phyloP scores from a whole-genome alignment of 2,888 invertebrate genomes.

The Slavum lentiscoides region DNA sequence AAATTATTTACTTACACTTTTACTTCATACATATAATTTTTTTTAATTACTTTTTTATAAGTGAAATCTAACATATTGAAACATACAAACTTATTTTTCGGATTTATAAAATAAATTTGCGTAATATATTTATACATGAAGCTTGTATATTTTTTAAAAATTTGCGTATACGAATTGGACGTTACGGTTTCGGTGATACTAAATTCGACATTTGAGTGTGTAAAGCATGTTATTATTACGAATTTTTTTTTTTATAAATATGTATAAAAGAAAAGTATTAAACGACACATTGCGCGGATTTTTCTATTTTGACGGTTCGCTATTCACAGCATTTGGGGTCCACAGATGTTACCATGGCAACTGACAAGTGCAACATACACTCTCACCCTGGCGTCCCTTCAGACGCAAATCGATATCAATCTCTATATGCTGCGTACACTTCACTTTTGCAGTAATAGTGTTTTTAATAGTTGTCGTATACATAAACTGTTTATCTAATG shows the following conservation, averaged over 20 bases:
- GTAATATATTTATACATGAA: no score
- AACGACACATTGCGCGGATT: constrained; percentile 1
- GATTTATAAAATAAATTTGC: neutral
- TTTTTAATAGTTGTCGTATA: constrained; percentile 17
- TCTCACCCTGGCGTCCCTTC: constrained; percentile 57
- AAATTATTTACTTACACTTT: no score
- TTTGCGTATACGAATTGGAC: no score
- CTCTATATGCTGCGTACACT: constrained; percentile 39
- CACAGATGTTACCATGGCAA: constrained; percentile 50
- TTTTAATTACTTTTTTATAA: neutral
- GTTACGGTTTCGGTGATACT: no score
- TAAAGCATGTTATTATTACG: no score
- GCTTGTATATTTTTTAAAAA: no score
- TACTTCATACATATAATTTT: no score
- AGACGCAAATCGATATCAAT: constrained; percentile 59
- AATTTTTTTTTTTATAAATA: neutral
- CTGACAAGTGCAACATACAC: constrained; percentile 44
- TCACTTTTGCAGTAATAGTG: constrained; percentile 18
- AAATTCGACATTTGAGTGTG: no score
- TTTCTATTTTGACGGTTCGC: constrained; percentile 33
- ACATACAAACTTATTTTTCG: neutral
- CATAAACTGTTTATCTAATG: neutral
- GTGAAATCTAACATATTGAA: neutral
- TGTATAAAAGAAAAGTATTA: neutral
- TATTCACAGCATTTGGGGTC: constrained; percentile 51